A percentile compares a stretch with the other conserved stretches of the same genome.
phyloP scores from a whole-genome alignment of 1,140 invertebrate species.

The Drosophila rufa region DNA sequence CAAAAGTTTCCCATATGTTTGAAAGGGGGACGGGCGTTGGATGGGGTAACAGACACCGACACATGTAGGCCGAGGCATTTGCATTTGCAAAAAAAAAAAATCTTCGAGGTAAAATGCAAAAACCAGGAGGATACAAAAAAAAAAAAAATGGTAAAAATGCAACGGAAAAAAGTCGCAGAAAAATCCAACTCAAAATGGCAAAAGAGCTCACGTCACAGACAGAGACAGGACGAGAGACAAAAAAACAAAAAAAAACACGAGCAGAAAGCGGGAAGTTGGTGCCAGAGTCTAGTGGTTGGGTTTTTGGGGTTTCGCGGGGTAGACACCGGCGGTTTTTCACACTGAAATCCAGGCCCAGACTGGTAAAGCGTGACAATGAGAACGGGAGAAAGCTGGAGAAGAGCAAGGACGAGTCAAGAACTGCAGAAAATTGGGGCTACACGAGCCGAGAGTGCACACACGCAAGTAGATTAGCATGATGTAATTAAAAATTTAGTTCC shows the following conservation, averaged over 20 bases:
- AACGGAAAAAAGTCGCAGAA: constrained; percentile 11
- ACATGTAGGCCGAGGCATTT: constrained; percentile 80
- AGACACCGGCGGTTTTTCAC: constrained; percentile 35
- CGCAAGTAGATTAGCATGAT: constrained; percentile 33
- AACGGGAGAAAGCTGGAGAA: not conserved
- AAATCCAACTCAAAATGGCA: constrained; percentile 50
- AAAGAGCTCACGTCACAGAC: constrained; percentile 58
- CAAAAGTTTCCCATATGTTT: constrained; percentile 64
- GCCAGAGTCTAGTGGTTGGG: constrained; percentile 11
- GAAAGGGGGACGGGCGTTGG: not conserved
- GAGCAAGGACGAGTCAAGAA: not conserved
- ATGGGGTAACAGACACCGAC: constrained; percentile 58
- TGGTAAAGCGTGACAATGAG: not conserved
- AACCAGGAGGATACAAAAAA: constrained; percentile 43
- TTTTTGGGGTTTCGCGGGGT: constrained; percentile 36
- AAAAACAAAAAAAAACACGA: not conserved
- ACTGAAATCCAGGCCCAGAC: constrained; percentile 28
- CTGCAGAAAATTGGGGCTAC: constrained; percentile 3
- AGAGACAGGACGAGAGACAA: constrained; percentile 16
- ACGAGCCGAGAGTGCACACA: constrained; percentile 9
- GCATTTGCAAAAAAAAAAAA: constrained; percentile 67
- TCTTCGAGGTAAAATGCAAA: constrained; percentile 73
- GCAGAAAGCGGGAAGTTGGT: not conserved
- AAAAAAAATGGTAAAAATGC: constrained; percentile 20
- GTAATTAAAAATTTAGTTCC: constrained; percentile 2